Evolutionary conservation across 37 sponge, comb jelly and placozoan species (phyloP), one percentile per base, ranked within the genome.

Genomic region (Ephydatia muelleri): DNA sequence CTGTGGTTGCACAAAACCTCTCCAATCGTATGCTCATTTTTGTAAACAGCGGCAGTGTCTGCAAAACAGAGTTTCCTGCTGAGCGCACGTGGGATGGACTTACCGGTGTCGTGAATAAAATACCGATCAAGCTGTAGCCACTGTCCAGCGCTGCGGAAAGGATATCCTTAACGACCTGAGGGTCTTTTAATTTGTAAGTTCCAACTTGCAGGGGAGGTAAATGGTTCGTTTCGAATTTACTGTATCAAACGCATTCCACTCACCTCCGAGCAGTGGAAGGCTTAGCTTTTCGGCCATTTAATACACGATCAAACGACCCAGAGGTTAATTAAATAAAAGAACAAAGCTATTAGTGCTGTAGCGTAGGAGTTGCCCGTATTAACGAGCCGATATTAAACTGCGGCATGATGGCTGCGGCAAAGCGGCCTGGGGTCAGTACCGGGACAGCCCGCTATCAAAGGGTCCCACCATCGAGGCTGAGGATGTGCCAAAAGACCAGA

Each of bases 41-140:
- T 57, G 30, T 91, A 91, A 43, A 83, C 83, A 39, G 83, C 75
- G 35, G 91, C 91, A 47, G 91, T 91, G 82, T 91, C 91, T 87
- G 64, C 14, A 49, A 35, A 38, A 21, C 28, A 70, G 22, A 30
- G n/a, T n/a, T 28, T 29, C 23, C 31, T 3, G 33, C 2, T 2
- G 70, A 34, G 35, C 16, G 73, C 22, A 48, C 21, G 75, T 13
- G 74, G 21, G 33, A 74, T 75, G 49, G 8, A 35, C 69, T 79
- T 3, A n/a, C 49, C 23, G 57, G 57, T 48, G 21, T 6, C 4
- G 0, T 79, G 32, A 28, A 13, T 40, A n/a, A 38, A 30, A 0
- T 47, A 82, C 88, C 88, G 68, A 92, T 84, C 34, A 92, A 73
- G 38, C 84, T 26, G 43, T 84, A 84, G 34, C 92, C 92, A 65